Base-by-base conservation (phyloP, 2,113 vertebrate species). In the Pseudopipra pipra region DNA sequence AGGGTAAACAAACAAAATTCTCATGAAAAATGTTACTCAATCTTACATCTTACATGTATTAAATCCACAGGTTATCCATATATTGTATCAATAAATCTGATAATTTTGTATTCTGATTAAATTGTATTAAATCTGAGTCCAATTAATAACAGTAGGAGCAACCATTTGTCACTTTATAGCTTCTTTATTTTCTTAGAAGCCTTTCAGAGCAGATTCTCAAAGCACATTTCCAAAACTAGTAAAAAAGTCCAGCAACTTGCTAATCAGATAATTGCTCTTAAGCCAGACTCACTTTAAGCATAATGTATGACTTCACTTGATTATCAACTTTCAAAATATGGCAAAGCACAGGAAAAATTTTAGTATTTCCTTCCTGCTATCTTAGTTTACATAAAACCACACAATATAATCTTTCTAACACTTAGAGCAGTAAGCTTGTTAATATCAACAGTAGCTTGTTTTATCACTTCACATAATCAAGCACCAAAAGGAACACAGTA, bases 61-160 rank as follows among this genome's bases (percentile, higher is more conserved):
- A 90, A 80, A 5, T 6, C 24, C 22, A 59, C 12, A 68, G 10
- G 11, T 21, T 52, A 68, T 31, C 0, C 0, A 74, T 15, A 76
- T 5, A 63, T 63, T 41, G 28, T 30, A 43, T 43, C 61, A 63
- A 30, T 30, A 31, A 63, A 63, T 41, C 61, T 20, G 37, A 63
- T 30, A 41, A 41, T 41, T 43, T 43, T 43, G 25, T 43, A 43
- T 30, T 63, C 27, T 14, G 39, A 63, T 63, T 30, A 14, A 63
- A 41, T 37, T 63, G 39, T 30, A 41, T 63, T 35, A 65, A 62
- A 54, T 24, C 8, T 14, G 8, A 74, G 27, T 52, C 9, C 6
- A 61, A 5, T 13, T 46, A 77, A 41, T 20, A 52, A 43, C 35
- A 74, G 27, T 16, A 63, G 23, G 14, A 62, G 22, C 7, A 73